phyloP scores from a whole-genome alignment of 1,140 invertebrate species.

The Drosophila bifasciata region DNA sequence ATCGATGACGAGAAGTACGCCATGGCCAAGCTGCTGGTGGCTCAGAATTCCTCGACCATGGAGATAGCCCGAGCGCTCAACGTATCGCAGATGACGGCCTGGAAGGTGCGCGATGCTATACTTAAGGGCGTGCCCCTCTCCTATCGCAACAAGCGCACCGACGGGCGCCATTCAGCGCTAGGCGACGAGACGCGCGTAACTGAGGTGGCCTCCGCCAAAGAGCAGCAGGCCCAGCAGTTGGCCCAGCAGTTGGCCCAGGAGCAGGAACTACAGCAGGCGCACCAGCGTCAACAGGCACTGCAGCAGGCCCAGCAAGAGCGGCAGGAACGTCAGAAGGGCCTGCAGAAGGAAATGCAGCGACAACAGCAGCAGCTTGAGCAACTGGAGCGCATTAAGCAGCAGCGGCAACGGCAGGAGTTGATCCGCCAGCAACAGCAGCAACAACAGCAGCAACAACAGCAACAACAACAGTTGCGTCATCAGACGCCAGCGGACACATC shows the following conservation, averaged over 20 bases:
- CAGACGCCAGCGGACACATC: slow-evolving; percentile 64
- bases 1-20: slow-evolving; percentile 82
- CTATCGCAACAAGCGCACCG: slow-evolving; percentile 76
- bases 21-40: slow-evolving; percentile 80
- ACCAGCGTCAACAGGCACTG: slow-evolving; percentile 52
- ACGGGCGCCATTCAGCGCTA: slow-evolving; percentile 32
- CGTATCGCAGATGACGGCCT: slow-evolving; percentile 83
- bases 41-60: slow-evolving; percentile 80
- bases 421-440: slow-evolving; percentile 45
- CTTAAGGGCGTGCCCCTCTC: slow-evolving; percentile 79
- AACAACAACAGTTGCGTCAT: slow-evolving; percentile 32
- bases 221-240: slow-evolving; percentile 51
- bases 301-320: slow-evolving; percentile 53
- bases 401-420: slow-evolving; percentile 48
- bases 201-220: slow-evolving; percentile 34
- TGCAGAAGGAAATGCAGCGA: slow-evolving; percentile 36
- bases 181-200: slow-evolving; percentile 22
- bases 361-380: slow-evolving; percentile 27
- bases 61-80: slow-evolving; percentile 77
- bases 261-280: slow-evolving; percentile 39
- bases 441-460: slow-evolving; percentile 47
- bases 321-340: slow-evolving; percentile 33
- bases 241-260: slow-evolving; percentile 44
- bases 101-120: slow-evolving; percentile 82
- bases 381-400: slow-evolving; percentile 14